Base-by-base conservation (phyloP, 2,888 invertebrate species). In the Eupithecia centaureata region DNA sequence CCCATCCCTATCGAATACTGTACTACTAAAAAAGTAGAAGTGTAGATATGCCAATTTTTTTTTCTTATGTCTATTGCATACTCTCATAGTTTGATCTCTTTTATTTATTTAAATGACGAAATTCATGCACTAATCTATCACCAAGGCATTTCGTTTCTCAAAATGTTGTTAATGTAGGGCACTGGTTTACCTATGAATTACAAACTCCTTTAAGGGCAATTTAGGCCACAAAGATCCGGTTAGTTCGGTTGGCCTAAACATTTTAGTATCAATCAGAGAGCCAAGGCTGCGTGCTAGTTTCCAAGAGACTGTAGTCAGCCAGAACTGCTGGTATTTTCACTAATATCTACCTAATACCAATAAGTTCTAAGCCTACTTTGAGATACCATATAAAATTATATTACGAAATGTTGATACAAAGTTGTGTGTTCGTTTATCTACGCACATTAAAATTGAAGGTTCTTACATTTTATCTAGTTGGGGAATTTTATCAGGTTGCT, bases 191-290 rank as follows among this genome's bases (percentile, higher is more conserved):
- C 78, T 81, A 80, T 79, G 82, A 83, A 87, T 85, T 85, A 83
- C 81, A 70, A 83, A 82, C 83, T 86, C 87, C 84, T 87, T 79
- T 83, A 85, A 82, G 83, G 85, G 86, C 83, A 82, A 89, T 88
- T 88, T 84, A 86, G 89, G 86, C 79, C 89, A 82, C 75, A 77
- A 74, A 83, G 83, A 90, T 90, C 92, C 91, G 90, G 91, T 90
- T 87, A 79, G 81, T 81, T 78, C 76, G 77, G 80, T 78, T 79
- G 84, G 82, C 85, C 87, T 85, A 86, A 89, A 87, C 86, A 82
- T 81, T 82, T 80, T 80, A 82, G 84, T 84, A 85, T 84, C 84
- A 86, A 83, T 85, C 84, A 84, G 81, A 81, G 76, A 82, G 80
- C 84, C 86, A 87, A 87, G 87, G 86, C 82, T 84, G 73, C 57